Conservation (phyloP, 2,113 vertebrate species). For the Ciconia maguari region DNA sequence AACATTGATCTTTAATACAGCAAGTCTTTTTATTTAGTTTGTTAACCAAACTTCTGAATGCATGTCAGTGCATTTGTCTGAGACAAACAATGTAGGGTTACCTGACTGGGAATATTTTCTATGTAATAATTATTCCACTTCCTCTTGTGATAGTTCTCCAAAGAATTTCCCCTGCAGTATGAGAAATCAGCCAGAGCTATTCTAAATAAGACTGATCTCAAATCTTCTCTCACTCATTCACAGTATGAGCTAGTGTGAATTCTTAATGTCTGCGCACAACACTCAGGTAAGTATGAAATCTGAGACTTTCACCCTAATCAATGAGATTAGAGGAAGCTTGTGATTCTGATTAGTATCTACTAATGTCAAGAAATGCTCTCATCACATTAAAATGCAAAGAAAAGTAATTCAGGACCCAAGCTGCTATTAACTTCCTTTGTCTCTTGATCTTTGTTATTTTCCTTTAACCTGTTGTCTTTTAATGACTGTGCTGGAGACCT, state of each 20-base stretch:
- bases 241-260: neutral
- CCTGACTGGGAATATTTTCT: neutral
- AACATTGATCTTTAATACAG: neutral
- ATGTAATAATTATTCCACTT: neutral
- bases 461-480: neutral
- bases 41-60: neutral
- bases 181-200: neutral
- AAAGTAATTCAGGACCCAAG: neutral
- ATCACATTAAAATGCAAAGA: neutral
- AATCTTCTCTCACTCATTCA: neutral
- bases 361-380: neutral
- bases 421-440: neutral
- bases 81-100: neutral
- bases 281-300: neutral
- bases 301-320: neutral
- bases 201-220: neutral
- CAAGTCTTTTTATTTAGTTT: neutral
- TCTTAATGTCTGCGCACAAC: neutral
- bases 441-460: neutral
- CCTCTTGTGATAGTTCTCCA: neutral
- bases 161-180: neutral
- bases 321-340: neutral
- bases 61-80: neutral
- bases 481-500: neutral
- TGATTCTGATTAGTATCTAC: neutral